These are phyloP conservation scores for Pelecanus crispus DNA, from an alignment of 2,113 vertebrate species.

Conservation along the genomic window DNA sequence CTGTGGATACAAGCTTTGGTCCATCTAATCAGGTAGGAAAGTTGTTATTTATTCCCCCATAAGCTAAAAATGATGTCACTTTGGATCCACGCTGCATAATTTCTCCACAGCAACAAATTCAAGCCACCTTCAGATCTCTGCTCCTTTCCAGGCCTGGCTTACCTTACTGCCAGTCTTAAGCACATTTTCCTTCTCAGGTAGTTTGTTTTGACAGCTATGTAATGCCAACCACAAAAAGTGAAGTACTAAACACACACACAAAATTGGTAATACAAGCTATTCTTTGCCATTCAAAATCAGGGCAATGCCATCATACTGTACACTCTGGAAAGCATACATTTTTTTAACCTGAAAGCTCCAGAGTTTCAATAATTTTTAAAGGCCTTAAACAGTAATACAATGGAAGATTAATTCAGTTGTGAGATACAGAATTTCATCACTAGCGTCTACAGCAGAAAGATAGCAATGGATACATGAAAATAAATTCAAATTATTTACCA, in stretches of 20 bases:
- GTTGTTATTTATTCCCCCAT: neutral
- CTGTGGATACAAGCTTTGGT: neutral
- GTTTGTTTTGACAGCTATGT: neutral
- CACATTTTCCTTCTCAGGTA: neutral
- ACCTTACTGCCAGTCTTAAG: neutral
- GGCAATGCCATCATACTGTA: neutral
- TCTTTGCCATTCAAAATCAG: neutral
- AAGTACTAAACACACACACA: neutral
- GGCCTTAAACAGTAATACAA: neutral
- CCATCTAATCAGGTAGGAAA: neutral
- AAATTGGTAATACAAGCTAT: neutral
- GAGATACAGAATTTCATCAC: slow-evolving; percentile 37
- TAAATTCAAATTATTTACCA: slow-evolving; percentile 93
- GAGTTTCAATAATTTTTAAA: neutral
- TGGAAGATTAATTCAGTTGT: slow-evolving; percentile 4
- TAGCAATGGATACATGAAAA: slow-evolving; percentile 69
- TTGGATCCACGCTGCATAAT: neutral
- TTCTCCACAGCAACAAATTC: neutral
- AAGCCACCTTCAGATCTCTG: neutral
- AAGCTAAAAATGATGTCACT: neutral
- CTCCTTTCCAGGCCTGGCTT: neutral
- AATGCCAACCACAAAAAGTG: neutral
- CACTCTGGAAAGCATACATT: neutral
- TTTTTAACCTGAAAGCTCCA: neutral
- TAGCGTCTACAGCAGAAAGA: slow-evolving; percentile 61